These are phyloP conservation scores for Nycticorax nycticorax DNA, from an alignment of 2,113 vertebrate species.

Conservation along the genomic window DNA sequence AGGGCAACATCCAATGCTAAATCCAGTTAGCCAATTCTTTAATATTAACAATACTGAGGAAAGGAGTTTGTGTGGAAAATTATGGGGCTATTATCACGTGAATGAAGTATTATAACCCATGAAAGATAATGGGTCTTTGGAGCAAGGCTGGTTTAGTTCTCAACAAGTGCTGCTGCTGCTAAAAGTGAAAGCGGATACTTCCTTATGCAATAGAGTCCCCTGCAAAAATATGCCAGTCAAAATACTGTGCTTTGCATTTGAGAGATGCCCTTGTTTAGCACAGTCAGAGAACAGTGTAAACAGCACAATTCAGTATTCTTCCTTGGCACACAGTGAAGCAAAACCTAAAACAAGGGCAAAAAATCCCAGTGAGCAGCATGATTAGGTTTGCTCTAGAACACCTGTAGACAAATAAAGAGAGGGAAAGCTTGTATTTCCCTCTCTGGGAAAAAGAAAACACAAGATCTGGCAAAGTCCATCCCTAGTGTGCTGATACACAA, in stretches of 20 bases:
- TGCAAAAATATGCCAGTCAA: slow-evolving; percentile 41
- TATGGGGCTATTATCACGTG: not conserved
- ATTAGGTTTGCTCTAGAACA: not conserved
- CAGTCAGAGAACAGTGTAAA: not conserved
- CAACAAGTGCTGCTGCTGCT: not conserved
- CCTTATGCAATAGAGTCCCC: slow-evolving; percentile 21
- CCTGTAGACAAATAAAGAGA: not conserved
- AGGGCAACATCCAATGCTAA: not conserved
- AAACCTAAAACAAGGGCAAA: slow-evolving; percentile 19
- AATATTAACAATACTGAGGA: not conserved
- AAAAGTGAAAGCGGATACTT: not conserved
- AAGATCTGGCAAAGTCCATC: not conserved
- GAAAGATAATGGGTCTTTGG: not conserved
- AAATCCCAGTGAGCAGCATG: not conserved
- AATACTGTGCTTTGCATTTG: not conserved
- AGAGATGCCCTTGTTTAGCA: not conserved
- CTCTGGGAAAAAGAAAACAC: not conserved
- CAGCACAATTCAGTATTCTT: not conserved
- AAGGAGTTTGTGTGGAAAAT: not conserved
- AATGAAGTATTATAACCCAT: not conserved
- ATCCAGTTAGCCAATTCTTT: not conserved
- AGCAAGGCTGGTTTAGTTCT: not conserved
- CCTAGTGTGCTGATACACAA: not conserved
- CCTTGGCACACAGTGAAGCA: not conserved
- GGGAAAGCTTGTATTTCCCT: not conserved